A percentile compares a stretch with the other conserved stretches of the same genome.
These are phyloP conservation scores for Catocala sponsa DNA, from an alignment of 2,888 invertebrate genomes.

Conservation along the genomic window DNA sequence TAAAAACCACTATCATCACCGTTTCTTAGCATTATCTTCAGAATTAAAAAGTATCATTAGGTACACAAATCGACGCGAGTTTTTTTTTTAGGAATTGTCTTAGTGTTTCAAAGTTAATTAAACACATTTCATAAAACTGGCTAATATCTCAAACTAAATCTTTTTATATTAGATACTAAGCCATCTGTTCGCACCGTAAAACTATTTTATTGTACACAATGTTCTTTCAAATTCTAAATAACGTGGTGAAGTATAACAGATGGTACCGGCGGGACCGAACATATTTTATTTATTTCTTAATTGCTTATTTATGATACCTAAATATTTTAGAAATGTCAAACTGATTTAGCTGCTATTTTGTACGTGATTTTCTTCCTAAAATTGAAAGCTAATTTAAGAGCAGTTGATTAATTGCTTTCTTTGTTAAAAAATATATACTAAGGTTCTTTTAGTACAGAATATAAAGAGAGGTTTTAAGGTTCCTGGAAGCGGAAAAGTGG, in stretches of 20 bases:
- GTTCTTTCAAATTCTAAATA: slow-evolving; percentile 22
- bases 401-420: no score
- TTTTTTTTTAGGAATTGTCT: no score
- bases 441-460: neutral
- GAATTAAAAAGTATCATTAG: no score
- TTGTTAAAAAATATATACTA: neutral
- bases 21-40: no score
- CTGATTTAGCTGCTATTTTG: no score
- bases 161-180: slow-evolving; percentile 2
- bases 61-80: no score
- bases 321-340: slow-evolving; percentile 16
- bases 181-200: slow-evolving; percentile 20
- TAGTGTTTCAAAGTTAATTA: no score
- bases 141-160: neutral
- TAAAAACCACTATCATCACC: no score
- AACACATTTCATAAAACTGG: neutral
- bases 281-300: slow-evolving; percentile 25
- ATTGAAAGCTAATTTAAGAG: no score
- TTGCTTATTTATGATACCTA: slow-evolving; percentile 35
- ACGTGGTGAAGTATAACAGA: slow-evolving; percentile 33
- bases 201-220: slow-evolving; percentile 16
- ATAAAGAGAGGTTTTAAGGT: neutral
- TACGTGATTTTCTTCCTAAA: no score
- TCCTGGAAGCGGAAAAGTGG: neutral
- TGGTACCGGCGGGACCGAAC: slow-evolving; percentile 34